These are phyloP conservation scores for Borostomias antarcticus DNA, from an alignment of 2,797 vertebrate genomes.

Conservation along the genomic window DNA sequence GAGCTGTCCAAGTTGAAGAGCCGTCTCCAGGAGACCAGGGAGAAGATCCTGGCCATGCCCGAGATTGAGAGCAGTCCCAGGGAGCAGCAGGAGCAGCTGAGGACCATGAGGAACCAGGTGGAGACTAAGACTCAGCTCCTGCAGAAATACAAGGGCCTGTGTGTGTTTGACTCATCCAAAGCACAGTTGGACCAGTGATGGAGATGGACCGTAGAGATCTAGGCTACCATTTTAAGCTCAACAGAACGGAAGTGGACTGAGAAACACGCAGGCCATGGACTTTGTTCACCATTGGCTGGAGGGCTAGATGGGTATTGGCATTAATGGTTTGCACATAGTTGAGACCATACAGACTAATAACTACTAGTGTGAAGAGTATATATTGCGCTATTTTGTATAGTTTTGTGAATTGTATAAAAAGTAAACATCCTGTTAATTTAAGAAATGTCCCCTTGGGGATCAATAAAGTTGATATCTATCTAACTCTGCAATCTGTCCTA, in stretches of 20 bases:
- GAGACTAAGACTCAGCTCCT: constrained; percentile 84
- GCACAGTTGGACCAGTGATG: constrained; percentile 56
- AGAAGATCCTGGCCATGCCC: constrained; percentile 78
- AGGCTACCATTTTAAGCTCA: no score
- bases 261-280: background rate
- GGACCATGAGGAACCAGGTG: constrained; percentile 82
- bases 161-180: constrained; percentile 88
- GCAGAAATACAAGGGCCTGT: constrained; percentile 88
- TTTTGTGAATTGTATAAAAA: background rate
- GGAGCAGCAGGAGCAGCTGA: constrained; percentile 82
- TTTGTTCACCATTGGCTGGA: background rate
- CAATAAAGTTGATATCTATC: background rate
- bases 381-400: background rate
- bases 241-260: background rate
- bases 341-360: background rate
- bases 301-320: background rate
- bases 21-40: constrained; percentile 84
- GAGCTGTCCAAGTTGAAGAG: constrained; percentile 83
- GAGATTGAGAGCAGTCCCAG: constrained; percentile 80
- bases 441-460: background rate
- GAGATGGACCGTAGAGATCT: no score
- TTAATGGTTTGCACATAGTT: background rate
- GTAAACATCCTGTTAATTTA: background rate
- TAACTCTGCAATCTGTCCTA: background rate
- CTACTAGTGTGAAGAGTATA: background rate